Conservation (phyloP, 2,113 vertebrate genomes). For the Xyrauchen texanus region DNA sequence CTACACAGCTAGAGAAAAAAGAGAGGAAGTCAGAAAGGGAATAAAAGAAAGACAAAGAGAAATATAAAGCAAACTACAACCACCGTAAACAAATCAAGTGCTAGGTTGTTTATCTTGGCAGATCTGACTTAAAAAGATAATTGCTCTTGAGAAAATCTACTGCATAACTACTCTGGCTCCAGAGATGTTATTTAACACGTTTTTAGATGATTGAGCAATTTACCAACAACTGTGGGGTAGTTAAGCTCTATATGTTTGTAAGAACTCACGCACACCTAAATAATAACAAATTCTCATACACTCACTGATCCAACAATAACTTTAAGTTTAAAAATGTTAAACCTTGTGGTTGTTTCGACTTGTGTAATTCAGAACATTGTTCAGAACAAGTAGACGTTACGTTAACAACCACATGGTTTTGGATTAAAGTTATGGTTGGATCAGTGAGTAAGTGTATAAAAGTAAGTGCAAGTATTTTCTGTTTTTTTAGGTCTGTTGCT, state of each 20-base stretch:
- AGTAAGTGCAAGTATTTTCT: too few species aligned
- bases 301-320: too few species aligned
- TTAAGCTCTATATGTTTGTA: conserved; percentile 12
- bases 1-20: conserved; percentile 12
- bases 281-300: too few species aligned
- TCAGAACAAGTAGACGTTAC: too few species aligned
- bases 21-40: conserved; percentile 8
- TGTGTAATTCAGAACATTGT: too few species aligned
- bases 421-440: too few species aligned
- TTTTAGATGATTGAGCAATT: conserved; percentile 45
- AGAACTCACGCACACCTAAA: too few species aligned
- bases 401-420: too few species aligned
- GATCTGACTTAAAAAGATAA: conserved; percentile 42
- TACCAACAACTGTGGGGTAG: conserved; percentile 23
- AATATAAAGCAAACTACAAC: background rate
- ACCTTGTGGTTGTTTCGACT: too few species aligned
- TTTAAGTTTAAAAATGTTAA: too few species aligned
- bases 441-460: too few species aligned
- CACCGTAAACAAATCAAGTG: conserved; percentile 45
- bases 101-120: conserved; percentile 57
- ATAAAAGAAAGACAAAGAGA: conserved; percentile 3
- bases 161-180: conserved; percentile 43
- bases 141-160: conserved; percentile 49
- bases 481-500: conserved; percentile 25
- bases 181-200: conserved; percentile 41